Percentiles rank a stretch among this genome's conserved stretches.
These are phyloP conservation scores for Hippoglossus stenolepis DNA, from an alignment of 2,113 vertebrate species.

Conservation along the genomic window DNA sequence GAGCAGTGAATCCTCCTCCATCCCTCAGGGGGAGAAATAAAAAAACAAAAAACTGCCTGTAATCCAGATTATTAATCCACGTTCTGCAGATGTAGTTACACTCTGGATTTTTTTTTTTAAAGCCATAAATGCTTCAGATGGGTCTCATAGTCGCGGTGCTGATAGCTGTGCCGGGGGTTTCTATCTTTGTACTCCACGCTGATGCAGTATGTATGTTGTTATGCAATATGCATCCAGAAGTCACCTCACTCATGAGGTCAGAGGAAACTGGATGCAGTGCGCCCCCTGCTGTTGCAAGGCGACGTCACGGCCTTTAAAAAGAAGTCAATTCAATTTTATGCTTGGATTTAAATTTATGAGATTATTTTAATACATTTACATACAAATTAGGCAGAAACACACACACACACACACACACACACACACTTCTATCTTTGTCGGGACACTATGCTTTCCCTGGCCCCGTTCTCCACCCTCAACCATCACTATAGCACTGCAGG, in stretches of 20 bases:
- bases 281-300: conserved; percentile 52
- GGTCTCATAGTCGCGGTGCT: background rate
- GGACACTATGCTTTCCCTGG: too few relatives aligned
- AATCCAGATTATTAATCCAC: background rate
- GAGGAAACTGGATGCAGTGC: conserved; percentile 14
- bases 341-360: background rate
- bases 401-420: background rate
- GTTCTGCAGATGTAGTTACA: background rate
- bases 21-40: too few relatives aligned
- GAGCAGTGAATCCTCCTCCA: background rate
- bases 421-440: too few relatives aligned
- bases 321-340: background rate
- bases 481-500: too few relatives aligned
- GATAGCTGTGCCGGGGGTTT: conserved; percentile 10
- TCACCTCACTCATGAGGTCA: conserved; percentile 67
- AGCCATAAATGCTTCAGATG: conserved; percentile 44
- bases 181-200: conserved; percentile 54
- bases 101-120: background rate
- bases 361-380: background rate
- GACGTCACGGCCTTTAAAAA: background rate
- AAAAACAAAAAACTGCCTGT: background rate
- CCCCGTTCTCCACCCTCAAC: too few relatives aligned
- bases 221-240: conserved; percentile 70
- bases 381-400: background rate
- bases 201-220: conserved; percentile 72